Percentiles rank a stretch among this genome's conserved stretches.
Evolutionary conservation across 1,140 invertebrate species (phyloP).

Genomic region (Macrostomum lignano): DNA sequence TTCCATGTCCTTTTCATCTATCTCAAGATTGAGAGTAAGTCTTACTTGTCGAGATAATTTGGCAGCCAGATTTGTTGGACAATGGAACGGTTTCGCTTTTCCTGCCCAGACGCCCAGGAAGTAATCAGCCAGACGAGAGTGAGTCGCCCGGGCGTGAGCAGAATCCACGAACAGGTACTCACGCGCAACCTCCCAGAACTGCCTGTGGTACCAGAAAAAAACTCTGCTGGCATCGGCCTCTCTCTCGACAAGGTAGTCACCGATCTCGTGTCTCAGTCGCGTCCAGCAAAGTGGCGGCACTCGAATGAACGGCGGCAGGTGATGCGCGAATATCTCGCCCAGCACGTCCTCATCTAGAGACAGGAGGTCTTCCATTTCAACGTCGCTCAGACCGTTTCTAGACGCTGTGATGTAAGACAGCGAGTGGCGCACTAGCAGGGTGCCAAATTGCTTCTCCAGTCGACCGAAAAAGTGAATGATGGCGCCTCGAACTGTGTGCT

Average conservation of each 20-base stretch:
- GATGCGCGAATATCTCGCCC: slow-evolving; percentile 92
- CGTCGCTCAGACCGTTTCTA: slow-evolving; percentile 63
- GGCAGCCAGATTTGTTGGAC: slow-evolving; percentile 52
- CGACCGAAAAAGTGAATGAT: slow-evolving; percentile 84
- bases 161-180: slow-evolving; percentile 87
- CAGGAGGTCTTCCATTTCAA: slow-evolving; percentile 69
- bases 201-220: slow-evolving; percentile 70
- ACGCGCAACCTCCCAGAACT: slow-evolving; percentile 32
- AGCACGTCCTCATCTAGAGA: slow-evolving; percentile 57
- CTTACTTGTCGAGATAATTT: slow-evolving; percentile 78
- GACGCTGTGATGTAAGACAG: slow-evolving; percentile 73
- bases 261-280: slow-evolving; percentile 63
- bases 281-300: slow-evolving; percentile 86
- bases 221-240: slow-evolving; percentile 87
- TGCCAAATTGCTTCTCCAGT: slow-evolving; percentile 60
- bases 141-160: slow-evolving; percentile 77
- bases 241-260: slow-evolving; percentile 72
- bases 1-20: too few relatives aligned
- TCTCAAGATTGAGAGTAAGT: slow-evolving; percentile 66
- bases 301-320: slow-evolving; percentile 65
- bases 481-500: slow-evolving; percentile 76
- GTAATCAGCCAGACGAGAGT: slow-evolving; percentile 86
- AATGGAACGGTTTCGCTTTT: slow-evolving; percentile 70
- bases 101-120: slow-evolving; percentile 75
- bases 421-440: slow-evolving; percentile 64